Evolutionary conservation across 2,888 invertebrate species (phyloP).

Genomic region (Bellardia pandia): DNA sequence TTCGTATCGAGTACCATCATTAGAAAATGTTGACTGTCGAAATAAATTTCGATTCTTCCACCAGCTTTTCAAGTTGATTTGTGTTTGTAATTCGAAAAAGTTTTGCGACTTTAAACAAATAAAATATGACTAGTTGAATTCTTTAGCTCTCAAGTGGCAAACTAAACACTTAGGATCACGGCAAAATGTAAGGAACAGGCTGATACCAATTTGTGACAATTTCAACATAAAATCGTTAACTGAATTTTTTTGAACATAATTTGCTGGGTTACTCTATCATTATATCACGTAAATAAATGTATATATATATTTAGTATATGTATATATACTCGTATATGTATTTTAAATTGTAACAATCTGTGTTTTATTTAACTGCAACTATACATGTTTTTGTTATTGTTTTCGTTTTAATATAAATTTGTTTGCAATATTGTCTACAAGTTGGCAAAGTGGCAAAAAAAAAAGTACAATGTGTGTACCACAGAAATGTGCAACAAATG

Average conservation of each 20-base stretch:
- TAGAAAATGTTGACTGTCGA: too few species aligned
- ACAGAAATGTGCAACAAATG: constrained; percentile 60
- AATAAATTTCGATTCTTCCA: too few species aligned
- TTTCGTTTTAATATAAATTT: constrained; percentile 40
- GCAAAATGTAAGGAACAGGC: too few species aligned
- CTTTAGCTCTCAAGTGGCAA: too few species aligned
- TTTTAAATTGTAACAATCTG: constrained; percentile 36
- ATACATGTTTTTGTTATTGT: background rate
- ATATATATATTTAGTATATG: background rate
- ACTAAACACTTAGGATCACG: too few species aligned
- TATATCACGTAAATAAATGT: background rate
- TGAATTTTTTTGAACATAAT: background rate
- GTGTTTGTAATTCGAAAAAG: too few species aligned
- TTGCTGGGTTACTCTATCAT: constrained; percentile 31
- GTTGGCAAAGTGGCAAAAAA: constrained; percentile 38
- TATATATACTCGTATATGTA: background rate
- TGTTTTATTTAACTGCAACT: constrained; percentile 25
- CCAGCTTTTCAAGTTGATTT: too few species aligned
- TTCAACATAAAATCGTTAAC: too few species aligned
- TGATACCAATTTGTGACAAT: too few species aligned
- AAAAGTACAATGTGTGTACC: background rate
- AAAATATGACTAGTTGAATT: too few species aligned
- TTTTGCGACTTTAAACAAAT: too few species aligned
- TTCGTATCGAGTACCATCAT: too few species aligned
- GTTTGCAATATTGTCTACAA: constrained; percentile 44